Evolutionary conservation across 64 coral and sea anemone species (phyloP).

Genomic region (Hydrozoanthus tunicans): DNA sequence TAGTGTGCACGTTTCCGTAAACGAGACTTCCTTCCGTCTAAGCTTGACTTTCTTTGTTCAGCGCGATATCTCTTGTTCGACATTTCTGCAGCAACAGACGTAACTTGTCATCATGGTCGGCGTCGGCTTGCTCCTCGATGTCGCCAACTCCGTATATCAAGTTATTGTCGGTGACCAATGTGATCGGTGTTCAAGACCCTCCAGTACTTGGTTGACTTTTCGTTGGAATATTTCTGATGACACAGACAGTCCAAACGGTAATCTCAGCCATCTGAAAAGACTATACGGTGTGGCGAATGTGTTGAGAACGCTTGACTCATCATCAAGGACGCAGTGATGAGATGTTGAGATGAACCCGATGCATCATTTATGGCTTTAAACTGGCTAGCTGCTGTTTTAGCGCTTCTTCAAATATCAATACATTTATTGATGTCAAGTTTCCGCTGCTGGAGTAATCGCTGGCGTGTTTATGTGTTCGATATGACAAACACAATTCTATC

Average conservation of each 20-base stretch:
- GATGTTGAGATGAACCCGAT: not conserved
- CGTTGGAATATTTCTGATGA: conserved; percentile 57
- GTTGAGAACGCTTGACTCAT: conserved; percentile 30
- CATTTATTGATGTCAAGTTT: conserved; percentile 38
- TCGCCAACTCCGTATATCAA: conserved; percentile 48
- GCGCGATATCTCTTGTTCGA: conserved; percentile 5
- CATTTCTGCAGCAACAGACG: conserved; percentile 16
- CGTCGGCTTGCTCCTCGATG: conserved; percentile 38
- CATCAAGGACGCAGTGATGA: conserved; percentile 38
- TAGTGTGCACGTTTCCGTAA: conserved; percentile 46
- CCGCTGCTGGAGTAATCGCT: conserved; percentile 45
- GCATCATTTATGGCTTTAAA: conserved; percentile 12
- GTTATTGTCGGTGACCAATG: conserved; percentile 52
- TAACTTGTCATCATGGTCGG: conserved; percentile 43
- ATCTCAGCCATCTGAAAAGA: conserved; percentile 32
- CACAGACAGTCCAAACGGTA: conserved; percentile 59
- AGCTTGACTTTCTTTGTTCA: conserved; percentile 25
- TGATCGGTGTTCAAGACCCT: conserved; percentile 9
- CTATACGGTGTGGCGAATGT: conserved; percentile 61
- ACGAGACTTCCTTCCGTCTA: not conserved
- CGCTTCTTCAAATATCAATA: conserved; percentile 30
- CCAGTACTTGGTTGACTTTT: conserved; percentile 30
- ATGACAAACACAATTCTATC: conserved; percentile 59
- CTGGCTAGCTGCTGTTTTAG: conserved; percentile 49
- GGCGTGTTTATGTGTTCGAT: conserved; percentile 37